These are phyloP conservation scores for Galbula dea DNA, from an alignment of 2,113 vertebrate genomes.

Conservation along the genomic window DNA sequence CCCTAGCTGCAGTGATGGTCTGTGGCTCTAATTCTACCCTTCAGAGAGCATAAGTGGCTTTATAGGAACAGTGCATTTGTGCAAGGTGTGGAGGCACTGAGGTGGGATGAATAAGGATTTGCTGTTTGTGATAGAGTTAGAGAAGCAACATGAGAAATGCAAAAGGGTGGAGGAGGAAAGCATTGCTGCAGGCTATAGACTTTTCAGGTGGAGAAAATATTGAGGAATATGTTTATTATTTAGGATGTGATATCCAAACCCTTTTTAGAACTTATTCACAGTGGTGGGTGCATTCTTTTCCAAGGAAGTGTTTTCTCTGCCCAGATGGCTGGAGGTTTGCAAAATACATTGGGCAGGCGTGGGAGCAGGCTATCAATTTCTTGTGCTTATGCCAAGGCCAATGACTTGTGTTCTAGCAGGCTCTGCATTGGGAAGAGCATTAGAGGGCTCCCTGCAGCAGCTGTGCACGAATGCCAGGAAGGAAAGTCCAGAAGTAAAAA, in stretches of 20 bases:
- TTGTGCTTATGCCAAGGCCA: neutral
- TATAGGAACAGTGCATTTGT: neutral
- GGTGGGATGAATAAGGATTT: neutral
- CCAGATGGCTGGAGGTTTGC: neutral
- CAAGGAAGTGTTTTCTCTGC: neutral
- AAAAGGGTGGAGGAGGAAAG: neutral
- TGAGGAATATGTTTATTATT: neutral
- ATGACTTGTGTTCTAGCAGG: conserved; percentile 5
- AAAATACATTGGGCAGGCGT: neutral
- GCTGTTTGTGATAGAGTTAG: neutral
- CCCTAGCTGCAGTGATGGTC: neutral
- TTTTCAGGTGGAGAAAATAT: neutral
- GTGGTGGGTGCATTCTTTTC: neutral
- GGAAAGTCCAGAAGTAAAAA: neutral
- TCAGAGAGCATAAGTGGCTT: neutral
- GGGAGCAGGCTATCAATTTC: neutral
- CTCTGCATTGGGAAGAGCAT: neutral
- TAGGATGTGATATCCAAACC: neutral
- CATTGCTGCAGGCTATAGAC: neutral
- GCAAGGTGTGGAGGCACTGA: neutral
- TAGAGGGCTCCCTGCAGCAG: neutral
- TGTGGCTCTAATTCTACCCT: neutral
- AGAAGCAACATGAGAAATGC: neutral
- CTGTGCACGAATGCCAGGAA: conserved; percentile 5
- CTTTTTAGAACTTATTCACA: neutral